A percentile compares a stretch with the other conserved stretches of the same genome.
phyloP scores from a whole-genome alignment of 2,797 vertebrate species.

The Gallinago nigripennis region DNA sequence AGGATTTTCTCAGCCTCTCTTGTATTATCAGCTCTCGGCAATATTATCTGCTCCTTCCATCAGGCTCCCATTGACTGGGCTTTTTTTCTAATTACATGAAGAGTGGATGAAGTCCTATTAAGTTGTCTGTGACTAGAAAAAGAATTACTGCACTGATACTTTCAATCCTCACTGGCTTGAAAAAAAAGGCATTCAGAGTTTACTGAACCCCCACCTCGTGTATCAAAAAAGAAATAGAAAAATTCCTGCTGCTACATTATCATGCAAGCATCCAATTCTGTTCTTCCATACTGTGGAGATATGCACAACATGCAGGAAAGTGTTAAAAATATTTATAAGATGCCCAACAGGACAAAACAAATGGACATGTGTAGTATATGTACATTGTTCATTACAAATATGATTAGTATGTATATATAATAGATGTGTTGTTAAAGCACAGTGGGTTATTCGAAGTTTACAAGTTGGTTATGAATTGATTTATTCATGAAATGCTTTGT shows the following conservation, averaged over 20 bases:
- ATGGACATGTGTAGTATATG: constrained; percentile 47
- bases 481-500: constrained; percentile 85
- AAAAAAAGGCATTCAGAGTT: constrained; percentile 15
- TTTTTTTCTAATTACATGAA: constrained; percentile 43
- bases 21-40: constrained; percentile 4
- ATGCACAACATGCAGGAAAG: constrained; percentile 34
- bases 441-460: constrained; percentile 76
- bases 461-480: constrained; percentile 81
- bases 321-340: constrained; percentile 67
- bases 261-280: constrained; percentile 59
- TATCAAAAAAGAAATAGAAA: constrained; percentile 48
- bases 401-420: constrained; percentile 70
- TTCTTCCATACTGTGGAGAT: constrained; percentile 48
- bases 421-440: constrained; percentile 69
- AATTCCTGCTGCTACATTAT: constrained; percentile 54
- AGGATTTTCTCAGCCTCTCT: constrained; percentile 2
- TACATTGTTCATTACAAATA: constrained; percentile 69
- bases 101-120: constrained; percentile 28
- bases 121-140: constrained; percentile 37
- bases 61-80: not conserved
- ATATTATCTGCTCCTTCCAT: constrained; percentile 37
- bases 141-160: not conserved
- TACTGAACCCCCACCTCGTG: not conserved
- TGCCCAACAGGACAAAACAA: constrained; percentile 64
- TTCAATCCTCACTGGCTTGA: not conserved